Conservation (phyloP, 2,113 vertebrate genomes). For the Trichomycterus rosablanca region DNA sequence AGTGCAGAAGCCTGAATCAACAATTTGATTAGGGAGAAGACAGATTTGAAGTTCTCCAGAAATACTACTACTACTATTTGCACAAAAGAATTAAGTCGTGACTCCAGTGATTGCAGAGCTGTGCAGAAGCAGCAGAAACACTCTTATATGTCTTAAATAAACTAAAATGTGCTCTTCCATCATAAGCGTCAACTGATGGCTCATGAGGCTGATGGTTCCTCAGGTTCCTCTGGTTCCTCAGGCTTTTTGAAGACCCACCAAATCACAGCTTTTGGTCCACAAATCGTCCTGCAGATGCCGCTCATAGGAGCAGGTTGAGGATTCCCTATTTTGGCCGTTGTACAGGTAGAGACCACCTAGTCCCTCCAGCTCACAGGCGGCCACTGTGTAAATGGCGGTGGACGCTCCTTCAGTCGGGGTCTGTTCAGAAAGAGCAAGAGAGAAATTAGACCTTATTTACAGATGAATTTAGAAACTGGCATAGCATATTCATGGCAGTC, state of each 20-base stretch:
- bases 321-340: slow-evolving; percentile 73
- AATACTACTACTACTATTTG: neutral
- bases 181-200: too few relatives aligned
- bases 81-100: neutral
- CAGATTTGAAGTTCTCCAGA: neutral
- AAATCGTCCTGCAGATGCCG: slow-evolving; percentile 70
- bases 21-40: neutral
- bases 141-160: too few relatives aligned
- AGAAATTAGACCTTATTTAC: too few relatives aligned
- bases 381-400: slow-evolving; percentile 70
- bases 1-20: slow-evolving; percentile 6
- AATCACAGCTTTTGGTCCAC: slow-evolving; percentile 78
- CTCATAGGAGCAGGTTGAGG: slow-evolving; percentile 67
- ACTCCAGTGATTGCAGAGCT: neutral
- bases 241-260: slow-evolving; percentile 64
- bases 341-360: slow-evolving; percentile 79
- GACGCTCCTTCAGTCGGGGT: slow-evolving; percentile 81
- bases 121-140: neutral
- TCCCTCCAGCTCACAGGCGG: slow-evolving; percentile 74
- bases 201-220: neutral
- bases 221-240: slow-evolving; percentile 18
- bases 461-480: too few relatives aligned
- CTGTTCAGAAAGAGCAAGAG: slow-evolving; percentile 55
- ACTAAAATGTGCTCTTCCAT: too few relatives aligned
- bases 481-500: too few relatives aligned